Conservation (phyloP, 1,140 invertebrate species). For the Pemphigus obesinymphae region DNA sequence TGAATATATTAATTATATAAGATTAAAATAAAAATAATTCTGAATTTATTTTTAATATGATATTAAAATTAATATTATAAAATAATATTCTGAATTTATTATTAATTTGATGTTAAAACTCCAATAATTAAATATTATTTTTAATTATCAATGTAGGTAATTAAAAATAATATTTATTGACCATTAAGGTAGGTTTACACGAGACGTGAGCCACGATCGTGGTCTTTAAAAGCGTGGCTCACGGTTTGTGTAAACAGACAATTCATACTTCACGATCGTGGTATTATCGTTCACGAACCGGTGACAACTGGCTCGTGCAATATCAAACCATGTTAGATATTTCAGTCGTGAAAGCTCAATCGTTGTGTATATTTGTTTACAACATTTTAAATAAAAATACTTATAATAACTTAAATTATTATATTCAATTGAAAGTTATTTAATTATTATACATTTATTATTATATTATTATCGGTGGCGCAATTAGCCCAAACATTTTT, state of each 20-base stretch:
- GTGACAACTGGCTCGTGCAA: slow-evolving; percentile 5
- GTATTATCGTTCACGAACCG: slow-evolving; percentile 4
- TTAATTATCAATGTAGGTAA: no score
- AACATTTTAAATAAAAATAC: slow-evolving; percentile 24
- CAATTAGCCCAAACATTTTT: no score
- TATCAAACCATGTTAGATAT: slow-evolving; percentile 5
- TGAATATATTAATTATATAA: no score
- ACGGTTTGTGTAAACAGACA: slow-evolving; percentile 12
- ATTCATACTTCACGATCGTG: slow-evolving; percentile 2
- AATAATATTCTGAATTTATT: no score
- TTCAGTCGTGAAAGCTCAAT: slow-evolving; percentile 12
- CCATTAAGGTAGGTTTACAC: slow-evolving; percentile 10
- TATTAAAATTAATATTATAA: no score
- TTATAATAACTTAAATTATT: no score
- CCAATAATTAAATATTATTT: no score
- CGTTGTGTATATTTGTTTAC: background rate
- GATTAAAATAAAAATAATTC: no score
- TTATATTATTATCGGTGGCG: slow-evolving; percentile 5
- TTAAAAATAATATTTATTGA: no score
- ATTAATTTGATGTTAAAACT: no score
- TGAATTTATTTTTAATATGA: no score
- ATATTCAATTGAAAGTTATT: slow-evolving; percentile 1
- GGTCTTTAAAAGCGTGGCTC: background rate
- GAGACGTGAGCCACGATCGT: background rate
- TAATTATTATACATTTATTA: slow-evolving; percentile 23